Evolutionary conservation across 2,797 vertebrate genomes (phyloP).

Genomic region (Mormyrops boulengeri): DNA sequence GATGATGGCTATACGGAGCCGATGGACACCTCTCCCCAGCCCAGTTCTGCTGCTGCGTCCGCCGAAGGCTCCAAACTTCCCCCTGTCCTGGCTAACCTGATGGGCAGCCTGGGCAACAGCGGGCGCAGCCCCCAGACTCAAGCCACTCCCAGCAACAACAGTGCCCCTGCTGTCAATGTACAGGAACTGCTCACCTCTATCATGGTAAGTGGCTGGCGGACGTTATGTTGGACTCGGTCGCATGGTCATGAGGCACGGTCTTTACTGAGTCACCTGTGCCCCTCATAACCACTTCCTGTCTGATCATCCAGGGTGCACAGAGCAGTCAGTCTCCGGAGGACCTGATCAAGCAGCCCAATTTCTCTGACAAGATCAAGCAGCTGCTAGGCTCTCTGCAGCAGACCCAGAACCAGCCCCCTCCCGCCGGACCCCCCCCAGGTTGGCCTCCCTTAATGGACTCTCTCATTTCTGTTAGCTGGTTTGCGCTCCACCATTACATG

Average conservation of each 20-base stretch:
- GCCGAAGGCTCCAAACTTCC: conserved; percentile 78
- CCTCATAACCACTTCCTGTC: neutral
- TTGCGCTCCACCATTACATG: neutral
- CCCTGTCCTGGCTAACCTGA: conserved; percentile 84
- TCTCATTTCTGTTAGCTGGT: neutral
- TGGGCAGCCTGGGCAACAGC: conserved; percentile 77
- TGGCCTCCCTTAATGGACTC: neutral
- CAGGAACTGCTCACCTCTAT: conserved; percentile 92
- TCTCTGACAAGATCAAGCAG: conserved; percentile 88
- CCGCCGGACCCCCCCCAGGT: conserved; percentile 54
- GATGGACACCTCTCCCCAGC: conserved; percentile 55
- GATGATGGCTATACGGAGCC: conserved; percentile 70
- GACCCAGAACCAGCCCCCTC: conserved; percentile 57
- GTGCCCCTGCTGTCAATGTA: conserved; percentile 67
- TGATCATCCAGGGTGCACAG: conserved; percentile 61
- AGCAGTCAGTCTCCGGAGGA: conserved; percentile 82
- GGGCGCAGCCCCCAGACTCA: conserved; percentile 55
- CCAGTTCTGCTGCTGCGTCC: conserved; percentile 43
- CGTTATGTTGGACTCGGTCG: neutral
- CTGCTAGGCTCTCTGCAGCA: conserved; percentile 77
- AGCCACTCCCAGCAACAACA: conserved; percentile 50
- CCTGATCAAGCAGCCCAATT: conserved; percentile 84
- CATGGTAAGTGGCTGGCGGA: conserved; percentile 62
- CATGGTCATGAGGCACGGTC: neutral
- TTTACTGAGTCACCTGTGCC: neutral